Conservation (phyloP, 2,113 vertebrate genomes). For the Ochotona curzoniae region DNA sequence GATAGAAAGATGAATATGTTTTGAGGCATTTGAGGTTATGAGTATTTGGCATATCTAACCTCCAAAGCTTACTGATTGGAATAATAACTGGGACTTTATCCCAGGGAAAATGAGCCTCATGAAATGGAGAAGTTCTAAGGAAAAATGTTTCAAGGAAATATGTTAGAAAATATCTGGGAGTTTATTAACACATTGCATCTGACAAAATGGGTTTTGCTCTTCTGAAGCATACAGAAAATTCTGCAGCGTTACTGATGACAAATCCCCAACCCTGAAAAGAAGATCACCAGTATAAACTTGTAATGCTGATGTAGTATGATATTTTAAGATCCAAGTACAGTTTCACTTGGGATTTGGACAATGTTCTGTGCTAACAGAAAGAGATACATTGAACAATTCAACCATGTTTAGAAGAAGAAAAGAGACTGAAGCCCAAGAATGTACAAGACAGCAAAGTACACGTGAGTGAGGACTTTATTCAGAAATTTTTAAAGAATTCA, state of each 20-base stretch:
- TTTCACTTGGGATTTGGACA: not conserved
- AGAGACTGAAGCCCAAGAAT: not conserved
- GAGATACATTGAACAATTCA: rapidly evolving
- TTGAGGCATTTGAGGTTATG: not conserved
- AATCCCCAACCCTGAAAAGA: too few species aligned
- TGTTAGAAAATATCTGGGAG: not conserved
- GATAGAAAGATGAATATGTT: not conserved
- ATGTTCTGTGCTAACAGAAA: not conserved
- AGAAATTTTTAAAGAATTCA: not conserved
- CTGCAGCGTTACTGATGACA: too few species aligned
- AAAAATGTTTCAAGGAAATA: not conserved
- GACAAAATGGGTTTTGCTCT: not conserved
- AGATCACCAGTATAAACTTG: not conserved
- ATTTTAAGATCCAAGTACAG: not conserved
- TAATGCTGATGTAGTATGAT: not conserved
- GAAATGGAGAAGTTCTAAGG: not conserved
- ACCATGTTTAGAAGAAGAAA: not conserved
- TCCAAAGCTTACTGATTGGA: not conserved
- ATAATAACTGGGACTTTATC: not conserved
- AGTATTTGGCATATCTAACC: not conserved
- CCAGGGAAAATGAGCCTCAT: not conserved
- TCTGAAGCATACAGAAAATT: rapidly evolving
- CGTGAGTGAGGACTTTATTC: not conserved
- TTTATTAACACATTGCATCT: not conserved
- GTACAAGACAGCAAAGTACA: not conserved